phyloP scores from a whole-genome alignment of 2,113 vertebrate genomes.

The Anolis sagrei region DNA sequence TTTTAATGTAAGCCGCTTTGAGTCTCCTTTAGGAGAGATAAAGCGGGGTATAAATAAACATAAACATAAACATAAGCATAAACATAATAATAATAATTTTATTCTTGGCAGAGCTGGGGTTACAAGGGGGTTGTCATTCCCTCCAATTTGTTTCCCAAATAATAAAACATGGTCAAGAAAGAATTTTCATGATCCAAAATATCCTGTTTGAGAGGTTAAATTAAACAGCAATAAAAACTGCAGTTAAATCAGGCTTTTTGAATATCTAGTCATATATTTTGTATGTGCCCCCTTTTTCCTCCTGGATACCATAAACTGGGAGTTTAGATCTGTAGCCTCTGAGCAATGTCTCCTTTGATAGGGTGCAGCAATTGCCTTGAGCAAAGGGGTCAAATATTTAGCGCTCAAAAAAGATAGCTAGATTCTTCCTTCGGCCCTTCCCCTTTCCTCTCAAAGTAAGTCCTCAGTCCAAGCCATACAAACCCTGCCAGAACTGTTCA shows the following conservation, averaged over 20 bases:
- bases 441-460: not conserved
- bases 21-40: too few species aligned
- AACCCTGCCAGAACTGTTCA: not conserved
- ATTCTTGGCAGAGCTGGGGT: not conserved
- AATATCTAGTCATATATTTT: not conserved
- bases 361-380: not conserved
- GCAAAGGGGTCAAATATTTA: not conserved
- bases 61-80: too few species aligned
- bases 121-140: not conserved
- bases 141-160: not conserved
- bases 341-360: not conserved
- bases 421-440: not conserved
- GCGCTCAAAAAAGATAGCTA: not conserved
- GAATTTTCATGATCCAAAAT: not conserved
- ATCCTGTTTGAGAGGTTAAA: not conserved
- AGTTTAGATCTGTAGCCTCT: not conserved
- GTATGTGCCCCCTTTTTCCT: rapidly evolving
- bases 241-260: not conserved
- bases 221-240: not conserved
- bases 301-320: not conserved
- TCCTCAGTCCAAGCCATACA: not conserved
- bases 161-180: not conserved
- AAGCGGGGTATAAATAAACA: too few species aligned
- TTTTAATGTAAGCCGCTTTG: too few species aligned
- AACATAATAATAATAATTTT: too few species aligned